A percentile compares a stretch with the other conserved stretches of the same genome.
phyloP scores from a whole-genome alignment of 2,888 invertebrate genomes.

The Allacma fusca region DNA sequence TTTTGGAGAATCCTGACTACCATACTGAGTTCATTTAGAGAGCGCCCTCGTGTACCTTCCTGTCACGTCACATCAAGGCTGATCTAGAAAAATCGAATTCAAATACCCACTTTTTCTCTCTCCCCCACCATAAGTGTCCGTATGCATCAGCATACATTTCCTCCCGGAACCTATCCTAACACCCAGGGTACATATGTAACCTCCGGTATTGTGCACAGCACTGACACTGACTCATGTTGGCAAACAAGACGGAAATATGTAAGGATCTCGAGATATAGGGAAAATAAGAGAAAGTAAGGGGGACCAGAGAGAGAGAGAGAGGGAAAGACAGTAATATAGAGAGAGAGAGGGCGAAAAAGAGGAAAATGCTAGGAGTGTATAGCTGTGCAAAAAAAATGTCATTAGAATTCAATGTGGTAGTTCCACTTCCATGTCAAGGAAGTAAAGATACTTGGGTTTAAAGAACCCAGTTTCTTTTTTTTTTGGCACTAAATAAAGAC shows the following conservation, averaged over 20 bases:
- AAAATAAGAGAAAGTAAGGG: neutral
- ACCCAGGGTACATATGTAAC: too few relatives aligned
- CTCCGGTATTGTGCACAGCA: too few relatives aligned
- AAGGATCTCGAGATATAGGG: neutral
- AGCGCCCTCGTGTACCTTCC: neutral
- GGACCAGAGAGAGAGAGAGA: neutral
- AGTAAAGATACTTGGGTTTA: conserved; percentile 28
- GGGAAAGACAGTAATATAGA: too few relatives aligned
- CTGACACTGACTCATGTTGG: neutral
- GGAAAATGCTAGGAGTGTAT: neutral
- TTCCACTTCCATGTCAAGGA: conserved; percentile 32
- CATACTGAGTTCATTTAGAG: conserved; percentile 44
- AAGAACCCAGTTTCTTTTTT: conserved; percentile 28
- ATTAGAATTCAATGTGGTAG: conserved; percentile 37
- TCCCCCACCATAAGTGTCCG: too few relatives aligned
- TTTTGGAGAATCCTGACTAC: conserved; percentile 34
- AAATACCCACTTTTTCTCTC: conserved; percentile 3
- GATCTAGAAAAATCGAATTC: conserved; percentile 30
- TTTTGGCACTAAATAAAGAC: conserved; percentile 33
- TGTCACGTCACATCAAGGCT: conserved; percentile 36
- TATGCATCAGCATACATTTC: neutral
- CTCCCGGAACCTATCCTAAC: too few relatives aligned
- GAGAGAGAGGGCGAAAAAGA: neutral
- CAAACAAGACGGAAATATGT: neutral
- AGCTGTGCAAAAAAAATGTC: conserved; percentile 28